phyloP scores from a whole-genome alignment of 2,888 invertebrate genomes.

The Xestia ashworthii region DNA sequence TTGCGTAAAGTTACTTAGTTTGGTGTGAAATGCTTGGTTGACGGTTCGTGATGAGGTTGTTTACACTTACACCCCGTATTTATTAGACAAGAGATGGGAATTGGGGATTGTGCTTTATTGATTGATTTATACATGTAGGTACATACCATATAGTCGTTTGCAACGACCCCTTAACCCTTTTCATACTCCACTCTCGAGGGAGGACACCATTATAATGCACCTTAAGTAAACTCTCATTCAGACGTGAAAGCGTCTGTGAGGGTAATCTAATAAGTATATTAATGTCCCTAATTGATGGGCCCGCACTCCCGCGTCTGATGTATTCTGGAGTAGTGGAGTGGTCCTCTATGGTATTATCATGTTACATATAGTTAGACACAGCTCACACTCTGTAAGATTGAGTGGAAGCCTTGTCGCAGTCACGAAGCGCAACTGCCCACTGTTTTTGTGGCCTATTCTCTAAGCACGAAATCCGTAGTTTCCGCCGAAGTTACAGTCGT shows the following conservation, averaged over 20 bases:
- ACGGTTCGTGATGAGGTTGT: no score
- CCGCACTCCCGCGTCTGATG: conserved; percentile 50
- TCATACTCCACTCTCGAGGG: conserved; percentile 48
- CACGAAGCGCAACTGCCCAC: not conserved
- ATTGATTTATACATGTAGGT: conserved; percentile 2
- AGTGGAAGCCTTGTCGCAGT: not conserved
- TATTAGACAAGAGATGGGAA: no score
- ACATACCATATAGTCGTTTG: not conserved
- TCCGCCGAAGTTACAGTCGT: no score
- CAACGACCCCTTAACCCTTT: conserved; percentile 38
- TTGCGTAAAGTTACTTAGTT: no score
- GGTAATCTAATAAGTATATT: conserved; percentile 65
- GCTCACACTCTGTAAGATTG: not conserved
- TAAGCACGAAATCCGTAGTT: no score
- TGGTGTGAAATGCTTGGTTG: no score
- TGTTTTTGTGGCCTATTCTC: not conserved
- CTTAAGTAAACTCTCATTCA: conserved; percentile 47
- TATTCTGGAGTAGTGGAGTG: conserved; percentile 39
- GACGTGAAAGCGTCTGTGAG: conserved; percentile 47
- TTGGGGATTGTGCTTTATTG: not conserved
- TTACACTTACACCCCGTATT: no score
- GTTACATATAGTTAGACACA: not conserved
- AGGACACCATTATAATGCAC: conserved; percentile 42
- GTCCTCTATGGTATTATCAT: not conserved
- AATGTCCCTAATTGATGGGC: conserved; percentile 58